phyloP scores from a whole-genome alignment of 2,797 vertebrate genomes.

The Parauchenoglanis ngamensis region DNA sequence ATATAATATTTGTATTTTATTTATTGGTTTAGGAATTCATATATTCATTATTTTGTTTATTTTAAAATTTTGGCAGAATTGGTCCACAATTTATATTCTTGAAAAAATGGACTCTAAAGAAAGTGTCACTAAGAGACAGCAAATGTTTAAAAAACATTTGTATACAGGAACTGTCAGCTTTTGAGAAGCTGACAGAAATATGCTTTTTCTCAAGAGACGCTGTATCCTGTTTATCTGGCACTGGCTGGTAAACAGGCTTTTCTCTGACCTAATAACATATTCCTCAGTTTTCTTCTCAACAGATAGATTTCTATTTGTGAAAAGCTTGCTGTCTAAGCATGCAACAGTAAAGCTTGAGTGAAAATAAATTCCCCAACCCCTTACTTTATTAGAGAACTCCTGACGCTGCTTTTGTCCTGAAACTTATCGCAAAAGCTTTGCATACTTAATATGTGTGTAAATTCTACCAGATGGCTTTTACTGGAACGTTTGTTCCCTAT shows the following conservation, averaged over 20 bases:
- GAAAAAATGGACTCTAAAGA: background rate
- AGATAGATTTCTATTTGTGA: slow-evolving; percentile 49
- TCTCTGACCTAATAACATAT: slow-evolving; percentile 57
- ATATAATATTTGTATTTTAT: background rate
- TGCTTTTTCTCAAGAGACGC: slow-evolving; percentile 9
- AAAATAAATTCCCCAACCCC: slow-evolving; percentile 55
- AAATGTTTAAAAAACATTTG: slow-evolving; percentile 21
- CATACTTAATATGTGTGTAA: slow-evolving; percentile 47
- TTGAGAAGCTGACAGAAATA: slow-evolving; percentile 33
- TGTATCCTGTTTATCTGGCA: slow-evolving; percentile 28
- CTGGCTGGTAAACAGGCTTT: slow-evolving; percentile 44
- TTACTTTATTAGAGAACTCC: slow-evolving; percentile 57
- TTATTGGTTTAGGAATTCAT: background rate
- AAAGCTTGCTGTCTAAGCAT: slow-evolving; percentile 56
- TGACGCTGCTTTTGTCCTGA: slow-evolving; percentile 46
- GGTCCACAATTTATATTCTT: background rate
- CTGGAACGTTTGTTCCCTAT: slow-evolving; percentile 59
- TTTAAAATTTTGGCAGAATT: background rate
- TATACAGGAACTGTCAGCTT: slow-evolving; percentile 15
- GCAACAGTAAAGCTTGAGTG: slow-evolving; percentile 48
- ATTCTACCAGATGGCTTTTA: slow-evolving; percentile 58
- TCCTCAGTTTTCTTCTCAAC: slow-evolving; percentile 28
- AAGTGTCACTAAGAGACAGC: background rate
- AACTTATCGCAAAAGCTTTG: slow-evolving; percentile 51
- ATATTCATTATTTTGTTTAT: background rate